These are phyloP conservation scores for Neogale vison DNA, from an alignment of 2,113 vertebrate species.

Conservation along the genomic window DNA sequence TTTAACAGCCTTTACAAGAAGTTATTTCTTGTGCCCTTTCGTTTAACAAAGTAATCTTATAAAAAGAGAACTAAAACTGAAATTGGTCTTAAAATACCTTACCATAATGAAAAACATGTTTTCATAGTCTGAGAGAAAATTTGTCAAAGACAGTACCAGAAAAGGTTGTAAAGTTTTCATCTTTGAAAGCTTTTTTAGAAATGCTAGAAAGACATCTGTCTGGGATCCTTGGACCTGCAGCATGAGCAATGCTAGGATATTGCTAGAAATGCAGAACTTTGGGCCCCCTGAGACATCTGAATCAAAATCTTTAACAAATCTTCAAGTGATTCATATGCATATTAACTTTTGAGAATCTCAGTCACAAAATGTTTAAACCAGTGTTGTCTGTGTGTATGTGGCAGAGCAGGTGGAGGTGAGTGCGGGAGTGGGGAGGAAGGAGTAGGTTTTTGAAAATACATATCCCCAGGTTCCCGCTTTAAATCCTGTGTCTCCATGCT, in stretches of 20 bases:
- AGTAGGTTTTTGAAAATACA: not conserved
- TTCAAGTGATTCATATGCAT: not conserved
- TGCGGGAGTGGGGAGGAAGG: fast-evolving
- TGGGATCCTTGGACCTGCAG: not conserved
- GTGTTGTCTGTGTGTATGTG: too few relatives aligned
- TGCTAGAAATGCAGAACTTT: not conserved
- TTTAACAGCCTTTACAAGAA: not conserved
- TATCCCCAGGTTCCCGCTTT: not conserved
- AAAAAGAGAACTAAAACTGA: not conserved
- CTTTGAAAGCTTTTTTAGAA: not conserved
- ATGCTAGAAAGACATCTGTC: not conserved
- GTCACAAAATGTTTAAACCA: not conserved
- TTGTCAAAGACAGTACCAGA: not conserved
- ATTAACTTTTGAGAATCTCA: not conserved
- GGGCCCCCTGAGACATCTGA: not conserved
- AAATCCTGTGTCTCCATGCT: not conserved
- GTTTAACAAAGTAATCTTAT: not conserved
- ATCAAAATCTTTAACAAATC: not conserved
- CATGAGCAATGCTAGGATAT: not conserved
- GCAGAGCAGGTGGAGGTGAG: too few relatives aligned
- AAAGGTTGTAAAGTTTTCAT: not conserved
- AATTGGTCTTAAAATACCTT: not conserved
- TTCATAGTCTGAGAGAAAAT: not conserved
- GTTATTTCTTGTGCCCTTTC: not conserved
- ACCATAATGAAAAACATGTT: not conserved